A percentile compares a stretch with the other conserved stretches of the same genome.
phyloP scores from a whole-genome alignment of 2,888 invertebrate species.

The Chrysomela aeneicollis region DNA sequence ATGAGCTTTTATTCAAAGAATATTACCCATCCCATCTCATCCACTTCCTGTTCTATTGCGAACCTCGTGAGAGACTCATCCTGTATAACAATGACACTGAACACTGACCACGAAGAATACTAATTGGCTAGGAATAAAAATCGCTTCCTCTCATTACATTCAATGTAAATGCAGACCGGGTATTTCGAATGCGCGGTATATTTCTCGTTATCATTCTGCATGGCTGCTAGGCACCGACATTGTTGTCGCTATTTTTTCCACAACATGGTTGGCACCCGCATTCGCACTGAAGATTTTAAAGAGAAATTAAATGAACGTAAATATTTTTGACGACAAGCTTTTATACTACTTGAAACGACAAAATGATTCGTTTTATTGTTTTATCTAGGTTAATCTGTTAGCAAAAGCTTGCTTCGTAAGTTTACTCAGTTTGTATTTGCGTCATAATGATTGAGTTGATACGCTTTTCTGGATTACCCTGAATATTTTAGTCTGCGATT shows the following conservation, averaged over 20 bases:
- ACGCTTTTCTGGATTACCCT: too few relatives aligned
- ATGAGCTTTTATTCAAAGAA: too few relatives aligned
- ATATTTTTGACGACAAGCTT: too few relatives aligned
- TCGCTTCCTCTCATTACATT: slow-evolving; percentile 19
- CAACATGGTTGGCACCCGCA: background rate
- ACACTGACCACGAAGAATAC: slow-evolving; percentile 15
- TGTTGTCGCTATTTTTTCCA: background rate
- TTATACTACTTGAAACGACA: too few relatives aligned
- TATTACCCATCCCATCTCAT: background rate
- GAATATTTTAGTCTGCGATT: too few relatives aligned
- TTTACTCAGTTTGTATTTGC: too few relatives aligned
- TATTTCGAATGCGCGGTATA: background rate
- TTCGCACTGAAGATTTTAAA: background rate
- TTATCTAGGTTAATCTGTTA: too few relatives aligned
- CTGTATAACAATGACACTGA: slow-evolving; percentile 15
- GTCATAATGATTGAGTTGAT: too few relatives aligned
- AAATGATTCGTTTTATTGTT: too few relatives aligned
- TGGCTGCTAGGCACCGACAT: background rate
- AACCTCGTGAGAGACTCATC: background rate
- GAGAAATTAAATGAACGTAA: too few relatives aligned
- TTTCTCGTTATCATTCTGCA: background rate
- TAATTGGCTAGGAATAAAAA: slow-evolving; percentile 14
- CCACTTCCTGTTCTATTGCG: background rate
- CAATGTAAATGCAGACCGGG: slow-evolving; percentile 15
- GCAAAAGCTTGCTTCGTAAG: too few relatives aligned